Conservation (phyloP, 2,888 invertebrate species). For the Cantharis nigra region DNA sequence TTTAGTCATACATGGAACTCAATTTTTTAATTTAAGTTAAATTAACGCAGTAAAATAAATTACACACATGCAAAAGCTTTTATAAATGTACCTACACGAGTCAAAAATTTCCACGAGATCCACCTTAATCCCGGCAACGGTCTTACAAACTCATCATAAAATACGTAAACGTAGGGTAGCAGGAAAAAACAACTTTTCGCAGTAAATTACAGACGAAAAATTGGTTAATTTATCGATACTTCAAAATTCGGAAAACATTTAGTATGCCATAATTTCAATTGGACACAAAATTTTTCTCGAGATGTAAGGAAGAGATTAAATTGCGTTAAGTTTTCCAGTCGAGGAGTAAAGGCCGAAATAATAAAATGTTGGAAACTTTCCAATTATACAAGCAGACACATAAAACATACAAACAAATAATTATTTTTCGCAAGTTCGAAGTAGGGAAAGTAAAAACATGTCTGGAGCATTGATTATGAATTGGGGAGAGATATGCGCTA, state of each 20-base stretch:
- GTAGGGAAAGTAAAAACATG: background rate
- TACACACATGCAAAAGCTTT: background rate
- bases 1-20: background rate
- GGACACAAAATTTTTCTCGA: background rate
- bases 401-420: background rate
- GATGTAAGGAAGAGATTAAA: background rate
- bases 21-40: background rate
- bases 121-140: background rate
- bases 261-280: background rate
- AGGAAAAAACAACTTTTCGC: background rate
- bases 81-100: background rate
- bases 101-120: constrained; percentile 2
- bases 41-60: background rate
- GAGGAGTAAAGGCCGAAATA: background rate
- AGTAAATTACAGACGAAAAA: background rate
- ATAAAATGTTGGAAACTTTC: background rate
- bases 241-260: background rate
- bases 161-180: background rate
- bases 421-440: background rate
- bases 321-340: background rate
- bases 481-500: background rate
- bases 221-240: background rate
- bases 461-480: background rate
- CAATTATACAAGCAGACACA: background rate
- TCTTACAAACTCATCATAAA: constrained; percentile 2